Conservation (phyloP, 2,797 vertebrate species). For the Rhynchotus rufescens region DNA sequence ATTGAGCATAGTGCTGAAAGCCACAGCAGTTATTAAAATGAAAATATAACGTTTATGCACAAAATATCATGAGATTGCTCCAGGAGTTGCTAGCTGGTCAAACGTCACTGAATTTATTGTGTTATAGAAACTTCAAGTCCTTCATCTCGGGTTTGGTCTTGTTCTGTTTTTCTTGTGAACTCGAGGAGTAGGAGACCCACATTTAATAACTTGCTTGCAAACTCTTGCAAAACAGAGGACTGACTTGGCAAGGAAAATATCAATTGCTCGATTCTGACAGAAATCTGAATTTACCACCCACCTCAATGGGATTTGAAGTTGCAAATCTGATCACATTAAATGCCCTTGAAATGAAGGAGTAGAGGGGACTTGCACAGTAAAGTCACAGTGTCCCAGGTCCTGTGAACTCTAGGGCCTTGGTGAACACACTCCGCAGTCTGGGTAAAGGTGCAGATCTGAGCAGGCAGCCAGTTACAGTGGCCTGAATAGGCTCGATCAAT, state of each 20-base stretch:
- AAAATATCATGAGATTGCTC: background rate
- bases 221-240: background rate
- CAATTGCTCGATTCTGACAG: background rate
- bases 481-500: background rate
- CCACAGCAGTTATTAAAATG: background rate
- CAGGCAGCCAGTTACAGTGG: background rate
- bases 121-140: background rate
- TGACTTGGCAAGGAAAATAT: background rate
- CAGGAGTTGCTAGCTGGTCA: background rate
- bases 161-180: background rate
- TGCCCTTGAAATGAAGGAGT: background rate
- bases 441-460: background rate
- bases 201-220: background rate
- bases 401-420: background rate
- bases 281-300: background rate
- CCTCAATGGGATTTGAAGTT: background rate
- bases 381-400: fast-evolving
- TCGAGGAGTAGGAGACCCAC: fast-evolving
- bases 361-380: background rate
- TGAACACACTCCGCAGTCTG: background rate
- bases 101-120: background rate
- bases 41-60: background rate
- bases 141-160: background rate
- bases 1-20: background rate
- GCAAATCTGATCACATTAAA: too few species aligned